Base-by-base conservation (phyloP, 1,140 invertebrate genomes). In the Dermatophagoides farinae region DNA sequence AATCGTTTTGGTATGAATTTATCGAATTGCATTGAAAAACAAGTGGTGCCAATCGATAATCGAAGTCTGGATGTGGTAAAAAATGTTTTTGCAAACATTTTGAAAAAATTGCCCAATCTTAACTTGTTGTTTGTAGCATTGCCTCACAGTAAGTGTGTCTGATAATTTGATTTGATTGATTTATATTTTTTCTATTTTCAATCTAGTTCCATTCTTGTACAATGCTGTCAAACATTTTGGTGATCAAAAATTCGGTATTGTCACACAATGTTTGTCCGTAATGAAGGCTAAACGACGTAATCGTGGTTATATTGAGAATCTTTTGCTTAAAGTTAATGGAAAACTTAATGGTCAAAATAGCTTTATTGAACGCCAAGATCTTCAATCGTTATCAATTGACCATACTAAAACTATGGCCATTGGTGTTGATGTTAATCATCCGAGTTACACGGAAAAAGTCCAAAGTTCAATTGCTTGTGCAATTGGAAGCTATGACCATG, bases 301-400 rank as follows among this genome's bases (percentile, higher is more conserved):
- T 10, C n/a, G 53, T 20, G 53, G 46, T 38, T 63, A 41, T 39
- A 22, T 77, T 31, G 65, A 69, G 0, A 91, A 92, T 69, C 81
- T 92, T 64, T 68, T 89, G 16, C 68, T 87, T 0, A 91, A 92
- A 75, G 77, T 91, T 0, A 84, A 84, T 69, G 80, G 83, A 0
- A 91, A 91, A 70, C 65, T 91, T 23, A 84, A 85, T 72, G 85
- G 86, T 0, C 72, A 79, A 0, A 92, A 91, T 74, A 84, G 88
- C 68, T 72, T 68, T n/a, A 66, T 87, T 22, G 46, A 47, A 18
- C 1, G 6, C 6, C 2, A 23, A 18, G 18, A 20, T 18, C 18
- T 47, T 23, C 18, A 23, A 18, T 20, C 46, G 6, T 23, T 47
- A 23, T 23, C 46, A 6, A 20, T 47, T 23, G 22, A 47, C 9